Percentiles rank a stretch among this genome's conserved stretches.
Evolutionary conservation across 2,888 invertebrate species (phyloP).

Genomic region (Stenodera caucasica): DNA sequence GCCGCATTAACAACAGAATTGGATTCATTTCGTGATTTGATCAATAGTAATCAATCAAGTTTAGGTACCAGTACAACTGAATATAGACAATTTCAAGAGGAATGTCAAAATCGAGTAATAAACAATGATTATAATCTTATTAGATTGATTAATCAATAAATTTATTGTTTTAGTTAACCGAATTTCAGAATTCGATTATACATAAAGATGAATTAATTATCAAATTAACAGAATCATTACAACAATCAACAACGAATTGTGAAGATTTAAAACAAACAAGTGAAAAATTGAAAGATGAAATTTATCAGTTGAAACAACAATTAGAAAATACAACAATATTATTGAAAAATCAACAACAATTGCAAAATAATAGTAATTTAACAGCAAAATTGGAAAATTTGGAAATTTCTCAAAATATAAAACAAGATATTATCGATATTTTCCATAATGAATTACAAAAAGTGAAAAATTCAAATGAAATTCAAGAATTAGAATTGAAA

Average conservation of each 20-base stretch:
- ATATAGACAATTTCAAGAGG: slow-evolving; percentile 72
- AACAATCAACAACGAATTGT: slow-evolving; percentile 65
- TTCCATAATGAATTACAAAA: slow-evolving; percentile 50
- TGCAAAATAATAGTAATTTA: slow-evolving; percentile 12
- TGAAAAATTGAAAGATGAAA: slow-evolving; percentile 63
- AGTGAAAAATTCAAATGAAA: slow-evolving; percentile 62
- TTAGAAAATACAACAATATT: slow-evolving; percentile 55
- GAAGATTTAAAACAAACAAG: slow-evolving; percentile 65
- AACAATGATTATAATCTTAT: slow-evolving; percentile 9
- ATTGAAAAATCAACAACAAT: slow-evolving; percentile 47
- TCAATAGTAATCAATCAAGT: slow-evolving; percentile 58
- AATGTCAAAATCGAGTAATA: slow-evolving; percentile 69
- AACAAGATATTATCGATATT: neutral
- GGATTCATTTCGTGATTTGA: slow-evolving; percentile 56
- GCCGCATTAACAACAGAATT: slow-evolving; percentile 57
- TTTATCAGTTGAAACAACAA: slow-evolving; percentile 59
- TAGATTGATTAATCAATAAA: slow-evolving; percentile 19
- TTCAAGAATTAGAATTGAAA: slow-evolving; percentile 65
- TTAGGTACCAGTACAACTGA: slow-evolving; percentile 68
- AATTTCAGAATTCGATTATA: slow-evolving; percentile 70
- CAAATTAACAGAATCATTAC: slow-evolving; percentile 70
- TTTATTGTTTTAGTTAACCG: slow-evolving; percentile 65
- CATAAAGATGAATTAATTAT: slow-evolving; percentile 73
- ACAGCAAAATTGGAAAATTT: neutral
- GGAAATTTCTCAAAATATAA: neutral